phyloP scores from a whole-genome alignment of 2,888 invertebrate genomes.

The Slavum lentiscoides region DNA sequence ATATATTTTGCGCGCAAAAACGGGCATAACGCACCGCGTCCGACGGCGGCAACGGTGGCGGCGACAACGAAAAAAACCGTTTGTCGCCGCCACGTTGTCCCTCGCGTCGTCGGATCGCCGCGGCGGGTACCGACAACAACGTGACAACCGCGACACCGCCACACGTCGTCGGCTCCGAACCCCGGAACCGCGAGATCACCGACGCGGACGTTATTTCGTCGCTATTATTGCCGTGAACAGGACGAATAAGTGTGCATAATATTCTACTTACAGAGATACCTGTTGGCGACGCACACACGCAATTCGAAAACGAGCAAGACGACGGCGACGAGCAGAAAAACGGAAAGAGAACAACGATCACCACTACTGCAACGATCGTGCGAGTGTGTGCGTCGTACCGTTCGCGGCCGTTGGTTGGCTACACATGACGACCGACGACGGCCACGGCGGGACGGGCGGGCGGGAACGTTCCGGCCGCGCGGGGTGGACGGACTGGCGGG shows the following conservation, averaged over 20 bases:
- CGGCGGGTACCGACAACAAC: not conserved
- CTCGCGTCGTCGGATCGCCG: not conserved
- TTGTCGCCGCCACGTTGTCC: not conserved
- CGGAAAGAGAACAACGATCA: not conserved
- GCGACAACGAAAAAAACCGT: not conserved
- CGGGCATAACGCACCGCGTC: not conserved
- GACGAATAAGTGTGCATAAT: not conserved
- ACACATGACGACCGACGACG: slow-evolving; percentile 19
- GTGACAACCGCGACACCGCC: not conserved
- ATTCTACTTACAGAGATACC: slow-evolving; percentile 57
- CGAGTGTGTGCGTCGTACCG: slow-evolving; percentile 31
- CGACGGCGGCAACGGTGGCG: too few relatives aligned
- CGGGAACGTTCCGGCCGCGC: not conserved
- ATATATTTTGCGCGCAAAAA: not conserved
- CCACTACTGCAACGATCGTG: slow-evolving; percentile 37
- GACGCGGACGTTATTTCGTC: not conserved
- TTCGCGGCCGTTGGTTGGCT: slow-evolving; percentile 44
- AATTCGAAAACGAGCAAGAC: slow-evolving; percentile 1
- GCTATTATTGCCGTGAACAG: not conserved
- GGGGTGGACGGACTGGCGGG: not conserved
- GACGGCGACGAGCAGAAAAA: not conserved
- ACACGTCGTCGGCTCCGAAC: not conserved
- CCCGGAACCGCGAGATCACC: too few relatives aligned
- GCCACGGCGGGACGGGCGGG: not conserved
- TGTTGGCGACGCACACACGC: slow-evolving; percentile 55